Conservation (phyloP, 2,888 invertebrate genomes). For the Eremobia ochroleuca region DNA sequence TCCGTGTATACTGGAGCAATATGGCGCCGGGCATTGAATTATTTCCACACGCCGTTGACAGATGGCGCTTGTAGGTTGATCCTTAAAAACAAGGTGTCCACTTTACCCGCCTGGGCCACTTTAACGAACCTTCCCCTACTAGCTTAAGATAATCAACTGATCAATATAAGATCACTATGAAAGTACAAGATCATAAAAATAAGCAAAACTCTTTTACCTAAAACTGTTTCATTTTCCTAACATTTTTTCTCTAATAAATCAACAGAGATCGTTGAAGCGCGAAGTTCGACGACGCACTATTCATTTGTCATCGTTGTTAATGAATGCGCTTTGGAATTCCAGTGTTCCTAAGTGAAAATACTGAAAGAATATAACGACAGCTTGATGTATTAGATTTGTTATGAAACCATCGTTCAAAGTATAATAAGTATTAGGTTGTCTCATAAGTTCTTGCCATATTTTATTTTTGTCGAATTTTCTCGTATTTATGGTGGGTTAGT, state of each 20-base stretch:
- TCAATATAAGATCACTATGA: neutral
- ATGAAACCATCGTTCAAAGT: constrained; percentile 35
- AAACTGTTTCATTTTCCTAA: constrained; percentile 38
- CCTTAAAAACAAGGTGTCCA: no score
- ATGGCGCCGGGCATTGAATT: no score
- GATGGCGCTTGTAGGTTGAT: no score
- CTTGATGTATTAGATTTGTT: constrained; percentile 45
- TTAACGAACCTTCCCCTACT: no score
- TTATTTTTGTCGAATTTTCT: no score
- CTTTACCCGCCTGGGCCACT: no score
- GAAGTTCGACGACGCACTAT: constrained; percentile 34
- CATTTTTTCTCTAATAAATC: constrained; percentile 49
- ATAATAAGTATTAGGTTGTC: no score
- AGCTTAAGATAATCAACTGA: neutral
- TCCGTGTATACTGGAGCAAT: no score
- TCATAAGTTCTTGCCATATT: no score
- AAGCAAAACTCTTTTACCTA: constrained; percentile 31
- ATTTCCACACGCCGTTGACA: no score
- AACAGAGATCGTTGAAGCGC: constrained; percentile 54
- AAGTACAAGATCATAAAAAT: constrained; percentile 18
- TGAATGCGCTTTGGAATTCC: constrained; percentile 43
- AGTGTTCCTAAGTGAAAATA: constrained; percentile 58
- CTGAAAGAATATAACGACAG: constrained; percentile 37
- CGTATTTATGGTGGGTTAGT: no score
- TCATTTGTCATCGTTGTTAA: constrained; percentile 50